Evolutionary conservation across 2,888 invertebrate genomes (phyloP).

Genomic region (Oegoconia quadripuncta): DNA sequence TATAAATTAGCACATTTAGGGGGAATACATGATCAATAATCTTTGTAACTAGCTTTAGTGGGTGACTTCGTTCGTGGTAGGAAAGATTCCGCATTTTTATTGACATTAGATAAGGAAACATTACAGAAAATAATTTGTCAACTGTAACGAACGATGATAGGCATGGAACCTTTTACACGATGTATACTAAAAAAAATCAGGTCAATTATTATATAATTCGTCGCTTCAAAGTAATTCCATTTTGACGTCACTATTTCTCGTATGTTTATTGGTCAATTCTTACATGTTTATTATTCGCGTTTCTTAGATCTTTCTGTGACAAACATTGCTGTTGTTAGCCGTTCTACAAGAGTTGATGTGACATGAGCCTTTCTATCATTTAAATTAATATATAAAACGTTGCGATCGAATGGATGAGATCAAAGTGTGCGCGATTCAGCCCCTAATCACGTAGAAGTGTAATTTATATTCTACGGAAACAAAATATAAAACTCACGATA

Average conservation of each 20-base stretch:
- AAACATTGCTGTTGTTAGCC: not conserved
- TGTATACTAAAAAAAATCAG: too few species aligned
- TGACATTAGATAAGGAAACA: too few species aligned
- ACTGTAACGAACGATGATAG: too few species aligned
- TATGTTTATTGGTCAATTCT: not conserved
- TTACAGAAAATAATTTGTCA: too few species aligned
- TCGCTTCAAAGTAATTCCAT: not conserved
- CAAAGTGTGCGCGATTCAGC: conserved; percentile 18
- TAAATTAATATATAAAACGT: conserved; percentile 23
- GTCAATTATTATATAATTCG: too few species aligned
- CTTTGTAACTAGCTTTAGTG: too few species aligned
- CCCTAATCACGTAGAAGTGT: conserved; percentile 16
- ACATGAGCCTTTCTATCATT: conserved; percentile 14
- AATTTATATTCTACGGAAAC: conserved; percentile 61
- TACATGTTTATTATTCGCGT: not conserved
- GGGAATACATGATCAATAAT: not conserved
- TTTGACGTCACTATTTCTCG: not conserved
- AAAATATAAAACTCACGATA: conserved; percentile 64
- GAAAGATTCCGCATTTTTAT: too few species aligned
- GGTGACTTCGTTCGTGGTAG: too few species aligned
- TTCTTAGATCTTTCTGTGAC: not conserved
- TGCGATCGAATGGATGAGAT: conserved; percentile 21
- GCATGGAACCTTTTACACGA: too few species aligned
- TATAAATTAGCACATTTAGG: not conserved
- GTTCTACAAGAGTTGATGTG: conserved; percentile 1